A percentile compares a stretch with the other conserved stretches of the same genome.
These are phyloP conservation scores for Rallus crepitans DNA, from an alignment of 2,797 vertebrate genomes.

Conservation along the genomic window DNA sequence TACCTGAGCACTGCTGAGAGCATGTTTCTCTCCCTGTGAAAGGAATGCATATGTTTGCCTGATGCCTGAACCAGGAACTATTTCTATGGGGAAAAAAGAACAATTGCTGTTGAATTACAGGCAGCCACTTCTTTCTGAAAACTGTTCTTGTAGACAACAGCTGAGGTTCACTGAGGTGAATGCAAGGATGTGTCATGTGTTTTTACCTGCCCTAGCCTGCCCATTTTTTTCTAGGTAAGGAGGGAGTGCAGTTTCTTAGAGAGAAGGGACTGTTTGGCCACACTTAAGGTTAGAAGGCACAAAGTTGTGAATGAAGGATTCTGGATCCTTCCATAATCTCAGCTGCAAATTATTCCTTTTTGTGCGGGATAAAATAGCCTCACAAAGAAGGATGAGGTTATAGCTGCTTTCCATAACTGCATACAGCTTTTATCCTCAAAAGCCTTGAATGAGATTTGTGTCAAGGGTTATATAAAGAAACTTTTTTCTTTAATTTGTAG, in stretches of 20 bases:
- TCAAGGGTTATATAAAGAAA: not conserved
- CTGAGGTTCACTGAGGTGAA: not conserved
- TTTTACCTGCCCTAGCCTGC: not conserved
- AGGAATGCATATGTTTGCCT: conserved; percentile 22
- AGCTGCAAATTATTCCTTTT: not conserved
- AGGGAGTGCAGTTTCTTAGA: not conserved
- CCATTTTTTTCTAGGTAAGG: not conserved
- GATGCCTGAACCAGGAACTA: conserved; percentile 1
- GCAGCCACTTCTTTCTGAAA: conserved; percentile 17
- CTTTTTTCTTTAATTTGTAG: not conserved
- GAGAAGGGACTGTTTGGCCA: not conserved
- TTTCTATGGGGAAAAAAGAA: conserved; percentile 26
- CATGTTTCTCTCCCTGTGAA: conserved; percentile 17
- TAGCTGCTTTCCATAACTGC: not conserved
- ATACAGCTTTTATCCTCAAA: not conserved
- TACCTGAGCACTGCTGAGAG: conserved; percentile 18
- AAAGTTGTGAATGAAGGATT: not conserved
- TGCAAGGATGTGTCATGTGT: not conserved
- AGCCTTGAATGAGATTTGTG: not conserved
- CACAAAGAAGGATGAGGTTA: not conserved
- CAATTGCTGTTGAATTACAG: conserved; percentile 11
- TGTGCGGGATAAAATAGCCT: not conserved
- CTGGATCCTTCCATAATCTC: not conserved
- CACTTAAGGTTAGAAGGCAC: not conserved
- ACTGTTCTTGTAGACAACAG: conserved; percentile 18